These are phyloP conservation scores for Ectemnius lituratus DNA, from an alignment of 2,888 invertebrate species.

Conservation along the genomic window DNA sequence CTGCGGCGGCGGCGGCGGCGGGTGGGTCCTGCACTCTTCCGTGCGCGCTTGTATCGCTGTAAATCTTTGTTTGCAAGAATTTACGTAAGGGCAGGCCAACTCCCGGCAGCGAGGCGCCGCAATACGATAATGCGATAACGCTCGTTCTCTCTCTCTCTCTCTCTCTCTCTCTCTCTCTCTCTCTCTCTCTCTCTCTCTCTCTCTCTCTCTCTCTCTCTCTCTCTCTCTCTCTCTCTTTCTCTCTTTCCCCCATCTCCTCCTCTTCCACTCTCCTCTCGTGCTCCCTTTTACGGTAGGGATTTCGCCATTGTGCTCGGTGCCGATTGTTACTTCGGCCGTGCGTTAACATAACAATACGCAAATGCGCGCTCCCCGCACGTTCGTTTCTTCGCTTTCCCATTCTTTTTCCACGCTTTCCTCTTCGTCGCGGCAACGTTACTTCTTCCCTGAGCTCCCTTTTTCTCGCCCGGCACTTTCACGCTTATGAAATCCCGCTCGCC, in stretches of 20 bases:
- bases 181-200: no score
- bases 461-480: neutral
- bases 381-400: constrained; percentile 26
- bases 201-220: no score
- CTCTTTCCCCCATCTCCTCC: neutral
- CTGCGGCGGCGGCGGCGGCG: constrained; percentile 7
- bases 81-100: constrained; percentile 70
- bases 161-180: neutral
- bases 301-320: constrained; percentile 71
- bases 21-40: constrained; percentile 28
- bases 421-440: neutral
- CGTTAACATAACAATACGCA: constrained; percentile 76
- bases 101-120: constrained; percentile 74
- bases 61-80: constrained; percentile 72
- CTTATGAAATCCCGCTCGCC: constrained; percentile 8
- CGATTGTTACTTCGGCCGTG: constrained; percentile 72
- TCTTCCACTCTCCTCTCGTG: constrained; percentile 35
- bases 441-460: constrained; percentile 1
- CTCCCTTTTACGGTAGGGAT: constrained; percentile 53
- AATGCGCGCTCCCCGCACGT: constrained; percentile 53
- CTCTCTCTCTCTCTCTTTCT: constrained; percentile 27
- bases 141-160: constrained; percentile 33
- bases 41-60: constrained; percentile 61
- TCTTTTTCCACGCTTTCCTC: constrained; percentile 3
- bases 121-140: constrained; percentile 74